phyloP scores from a whole-genome alignment of 1,140 invertebrate genomes.

The Ruditapes philippinarum region DNA sequence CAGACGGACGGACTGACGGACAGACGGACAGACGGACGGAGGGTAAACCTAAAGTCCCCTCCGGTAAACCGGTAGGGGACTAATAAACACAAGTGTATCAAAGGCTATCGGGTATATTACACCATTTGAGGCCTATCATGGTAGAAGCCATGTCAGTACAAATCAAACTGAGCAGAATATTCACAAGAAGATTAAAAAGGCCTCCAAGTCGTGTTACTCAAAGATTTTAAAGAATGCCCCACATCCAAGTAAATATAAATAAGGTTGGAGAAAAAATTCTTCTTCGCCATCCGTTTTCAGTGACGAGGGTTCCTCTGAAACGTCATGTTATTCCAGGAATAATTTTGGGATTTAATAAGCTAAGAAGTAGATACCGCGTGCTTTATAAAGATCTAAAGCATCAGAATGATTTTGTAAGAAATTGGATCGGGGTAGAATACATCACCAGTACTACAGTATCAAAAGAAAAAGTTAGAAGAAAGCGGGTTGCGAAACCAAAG shows the following conservation, averaged over 20 bases:
- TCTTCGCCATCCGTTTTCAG: background rate
- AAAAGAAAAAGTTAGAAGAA: conserved; percentile 5
- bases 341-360: background rate
- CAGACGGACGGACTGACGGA: no score
- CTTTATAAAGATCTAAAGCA: background rate
- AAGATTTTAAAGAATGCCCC: background rate
- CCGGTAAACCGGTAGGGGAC: no score
- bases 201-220: background rate
- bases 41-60: no score
- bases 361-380: background rate
- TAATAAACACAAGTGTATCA: conserved; percentile 25
- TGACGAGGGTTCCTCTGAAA: background rate
- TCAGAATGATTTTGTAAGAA: background rate
- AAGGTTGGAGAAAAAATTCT: conserved; percentile 25
- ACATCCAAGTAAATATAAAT: background rate
- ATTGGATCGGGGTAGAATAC: background rate
- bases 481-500: background rate
- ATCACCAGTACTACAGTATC: background rate
- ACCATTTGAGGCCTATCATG: conserved; percentile 12
- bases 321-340: background rate
- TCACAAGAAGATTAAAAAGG: background rate
- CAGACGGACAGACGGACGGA: no score
- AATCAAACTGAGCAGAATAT: background rate
- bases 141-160: background rate
- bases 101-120: background rate